phyloP scores from a whole-genome alignment of 2,888 invertebrate genomes.

The Lumbricus terrestris region DNA sequence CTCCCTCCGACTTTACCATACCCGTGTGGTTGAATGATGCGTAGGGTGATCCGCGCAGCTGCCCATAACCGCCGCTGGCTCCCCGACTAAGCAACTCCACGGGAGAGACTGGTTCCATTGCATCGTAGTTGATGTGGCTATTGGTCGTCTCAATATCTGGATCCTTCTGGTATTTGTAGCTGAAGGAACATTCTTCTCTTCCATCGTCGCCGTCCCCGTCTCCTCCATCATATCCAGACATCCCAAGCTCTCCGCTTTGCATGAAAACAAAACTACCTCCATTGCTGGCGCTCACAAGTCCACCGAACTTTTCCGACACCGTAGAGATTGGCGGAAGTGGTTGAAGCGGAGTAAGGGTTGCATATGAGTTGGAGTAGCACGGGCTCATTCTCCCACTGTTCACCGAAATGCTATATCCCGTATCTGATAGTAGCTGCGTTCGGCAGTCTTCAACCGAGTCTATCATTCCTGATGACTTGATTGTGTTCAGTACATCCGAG shows the following conservation, averaged over 20 bases:
- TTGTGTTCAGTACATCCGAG: conserved; percentile 3
- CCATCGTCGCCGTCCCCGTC: neutral
- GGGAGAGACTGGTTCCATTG: conserved; percentile 15
- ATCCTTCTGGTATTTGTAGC: conserved; percentile 6
- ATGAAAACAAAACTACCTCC: conserved; percentile 83
- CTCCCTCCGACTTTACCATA: neutral
- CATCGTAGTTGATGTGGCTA: neutral
- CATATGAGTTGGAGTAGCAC: conserved; percentile 66
- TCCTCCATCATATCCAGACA: neutral
- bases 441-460: neutral
- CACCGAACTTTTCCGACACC: conserved; percentile 74
- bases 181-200: conserved; percentile 13
- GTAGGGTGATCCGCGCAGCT: neutral
- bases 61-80: neutral
- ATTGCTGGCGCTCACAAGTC: conserved; percentile 61
- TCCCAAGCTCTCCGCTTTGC: conserved; percentile 66
- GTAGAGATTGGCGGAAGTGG: conserved; percentile 96
- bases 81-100: neutral
- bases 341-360: conserved; percentile 90
- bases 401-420: neutral
- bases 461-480: neutral
- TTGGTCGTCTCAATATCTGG: neutral
- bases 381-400: conserved; percentile 13
- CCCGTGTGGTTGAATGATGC: neutral
- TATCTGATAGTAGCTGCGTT: neutral